phyloP scores from a whole-genome alignment of 2,888 invertebrate species.

The Calliopum simillimum region DNA sequence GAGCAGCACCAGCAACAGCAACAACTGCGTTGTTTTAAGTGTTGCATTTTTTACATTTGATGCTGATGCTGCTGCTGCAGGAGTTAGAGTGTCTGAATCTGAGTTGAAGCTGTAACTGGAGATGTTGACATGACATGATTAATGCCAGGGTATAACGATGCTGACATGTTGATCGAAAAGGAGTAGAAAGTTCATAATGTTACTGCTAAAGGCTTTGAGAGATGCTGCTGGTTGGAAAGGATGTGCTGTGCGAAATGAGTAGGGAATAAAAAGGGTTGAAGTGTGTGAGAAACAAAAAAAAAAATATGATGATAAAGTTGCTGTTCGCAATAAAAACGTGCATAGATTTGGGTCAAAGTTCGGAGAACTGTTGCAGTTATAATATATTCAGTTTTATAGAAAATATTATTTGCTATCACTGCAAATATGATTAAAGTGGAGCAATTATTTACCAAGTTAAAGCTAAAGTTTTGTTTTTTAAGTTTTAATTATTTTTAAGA shows the following conservation, averaged over 20 bases:
- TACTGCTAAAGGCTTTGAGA: neutral
- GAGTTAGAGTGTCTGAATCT: neutral
- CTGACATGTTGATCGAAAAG: constrained; percentile 55
- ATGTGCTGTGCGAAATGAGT: neutral
- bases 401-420: too few species aligned
- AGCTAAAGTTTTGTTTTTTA: too few species aligned
- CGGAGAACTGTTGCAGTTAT: constrained; percentile 44
- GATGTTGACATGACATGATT: constrained; percentile 60
- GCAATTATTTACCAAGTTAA: too few species aligned
- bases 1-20: neutral
- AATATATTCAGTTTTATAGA: too few species aligned
- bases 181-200: constrained; percentile 27
- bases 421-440: too few species aligned
- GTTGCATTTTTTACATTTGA: constrained; percentile 19
- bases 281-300: neutral
- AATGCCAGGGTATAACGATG: constrained; percentile 51
- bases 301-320: constrained; percentile 1
- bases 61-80: constrained; percentile 10
- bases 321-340: neutral
- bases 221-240: neutral
- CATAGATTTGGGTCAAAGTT: constrained; percentile 51
- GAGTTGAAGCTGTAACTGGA: constrained; percentile 19
- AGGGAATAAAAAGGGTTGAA: neutral
- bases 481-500: too few species aligned
- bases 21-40: constrained; percentile 14